phyloP scores from a whole-genome alignment of 2,797 vertebrate genomes.

The Diceros bicornis region DNA sequence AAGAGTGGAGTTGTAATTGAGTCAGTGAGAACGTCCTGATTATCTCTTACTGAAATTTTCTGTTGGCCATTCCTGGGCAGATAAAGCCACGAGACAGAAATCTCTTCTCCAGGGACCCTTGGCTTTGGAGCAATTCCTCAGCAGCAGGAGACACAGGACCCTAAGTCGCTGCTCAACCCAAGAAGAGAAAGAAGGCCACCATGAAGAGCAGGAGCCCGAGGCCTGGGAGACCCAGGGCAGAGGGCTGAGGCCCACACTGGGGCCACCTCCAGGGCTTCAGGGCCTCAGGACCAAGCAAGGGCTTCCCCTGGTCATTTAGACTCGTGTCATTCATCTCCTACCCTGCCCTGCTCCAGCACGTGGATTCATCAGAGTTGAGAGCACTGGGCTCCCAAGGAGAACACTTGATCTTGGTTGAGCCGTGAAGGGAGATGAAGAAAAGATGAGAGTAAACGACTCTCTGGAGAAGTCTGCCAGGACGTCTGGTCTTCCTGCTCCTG shows the following conservation, averaged over 20 bases:
- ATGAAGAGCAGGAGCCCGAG: neutral
- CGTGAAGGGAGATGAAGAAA: accelerated
- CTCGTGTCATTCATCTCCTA: neutral
- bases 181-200: neutral
- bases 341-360: too few relatives aligned
- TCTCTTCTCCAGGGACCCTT: neutral
- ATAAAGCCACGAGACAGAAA: neutral
- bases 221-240: neutral
- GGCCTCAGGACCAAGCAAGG: neutral
- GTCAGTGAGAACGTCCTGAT: neutral
- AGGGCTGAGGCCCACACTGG: neutral
- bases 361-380: neutral
- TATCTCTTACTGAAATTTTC: neutral
- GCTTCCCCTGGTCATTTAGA: too few relatives aligned
- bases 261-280: neutral
- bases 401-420: neutral
- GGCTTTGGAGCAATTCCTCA: neutral
- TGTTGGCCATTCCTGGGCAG: neutral
- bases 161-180: neutral
- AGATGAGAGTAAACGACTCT: neutral
- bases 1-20: accelerated
- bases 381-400: neutral
- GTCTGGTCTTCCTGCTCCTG: neutral
- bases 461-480: too few relatives aligned
- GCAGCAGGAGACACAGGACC: neutral